Evolutionary conservation across 2,888 invertebrate genomes (phyloP).

Genomic region (Disparrhopalites patrizii): DNA sequence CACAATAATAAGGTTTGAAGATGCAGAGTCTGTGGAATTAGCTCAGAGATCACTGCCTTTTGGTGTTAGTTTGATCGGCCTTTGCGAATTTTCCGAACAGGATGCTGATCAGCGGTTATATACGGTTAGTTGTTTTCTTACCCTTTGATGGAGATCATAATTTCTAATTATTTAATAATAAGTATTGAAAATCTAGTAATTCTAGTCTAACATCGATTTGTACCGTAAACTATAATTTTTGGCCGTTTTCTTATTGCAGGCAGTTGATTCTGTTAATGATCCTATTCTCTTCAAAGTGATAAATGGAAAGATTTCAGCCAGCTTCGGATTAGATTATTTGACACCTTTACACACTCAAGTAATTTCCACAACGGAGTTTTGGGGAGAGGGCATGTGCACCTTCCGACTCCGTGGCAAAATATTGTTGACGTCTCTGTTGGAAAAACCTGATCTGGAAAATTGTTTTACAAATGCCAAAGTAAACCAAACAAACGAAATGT

Average conservation of each 20-base stretch:
- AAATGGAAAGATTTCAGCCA: slow-evolving; percentile 41
- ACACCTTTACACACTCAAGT: slow-evolving; percentile 38
- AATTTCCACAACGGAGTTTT: slow-evolving; percentile 37
- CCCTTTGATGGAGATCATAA: background rate
- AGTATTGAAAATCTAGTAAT: background rate
- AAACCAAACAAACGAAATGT: too few relatives aligned
- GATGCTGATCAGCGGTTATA: slow-evolving; percentile 43
- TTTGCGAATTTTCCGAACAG: slow-evolving; percentile 43
- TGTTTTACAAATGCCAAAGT: slow-evolving; percentile 43
- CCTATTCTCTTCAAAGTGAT: slow-evolving; percentile 41
- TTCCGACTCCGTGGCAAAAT: slow-evolving; percentile 46
- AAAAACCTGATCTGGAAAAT: slow-evolving; percentile 40
- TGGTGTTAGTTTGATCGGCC: slow-evolving; percentile 43
- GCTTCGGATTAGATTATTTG: slow-evolving; percentile 42
- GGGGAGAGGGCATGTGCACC: slow-evolving; percentile 43
- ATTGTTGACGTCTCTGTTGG: slow-evolving; percentile 40
- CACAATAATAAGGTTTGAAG: slow-evolving; percentile 35
- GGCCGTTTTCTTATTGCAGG: slow-evolving; percentile 28
- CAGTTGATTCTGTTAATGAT: slow-evolving; percentile 37
- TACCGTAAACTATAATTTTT: background rate
- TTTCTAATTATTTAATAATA: background rate
- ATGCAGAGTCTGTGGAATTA: slow-evolving; percentile 34
- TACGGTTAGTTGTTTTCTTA: slow-evolving; percentile 27
- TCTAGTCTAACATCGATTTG: background rate
- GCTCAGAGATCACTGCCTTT: slow-evolving; percentile 36